These are phyloP conservation scores for Parauchenoglanis punctatus DNA, from an alignment of 2,797 vertebrate species.

Conservation along the genomic window DNA sequence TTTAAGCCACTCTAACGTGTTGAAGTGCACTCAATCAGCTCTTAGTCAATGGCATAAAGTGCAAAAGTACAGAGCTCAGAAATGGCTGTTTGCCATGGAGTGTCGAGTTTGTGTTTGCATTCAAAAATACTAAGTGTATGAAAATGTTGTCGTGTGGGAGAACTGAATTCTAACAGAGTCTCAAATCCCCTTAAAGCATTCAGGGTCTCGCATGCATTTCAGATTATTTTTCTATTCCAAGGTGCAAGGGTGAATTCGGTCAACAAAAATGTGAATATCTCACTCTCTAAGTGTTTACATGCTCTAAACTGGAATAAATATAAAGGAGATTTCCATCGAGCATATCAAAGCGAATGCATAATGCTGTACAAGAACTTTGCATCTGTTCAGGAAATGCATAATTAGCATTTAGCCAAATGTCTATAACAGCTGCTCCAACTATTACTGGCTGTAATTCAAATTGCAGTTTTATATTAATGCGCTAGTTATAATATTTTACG, in stretches of 20 bases:
- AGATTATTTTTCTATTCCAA: neutral
- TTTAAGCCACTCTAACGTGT: neutral
- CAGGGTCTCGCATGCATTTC: neutral
- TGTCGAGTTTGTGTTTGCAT: neutral
- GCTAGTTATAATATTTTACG: neutral
- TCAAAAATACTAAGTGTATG: neutral
- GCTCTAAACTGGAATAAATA: neutral
- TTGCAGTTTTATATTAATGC: neutral
- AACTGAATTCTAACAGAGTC: neutral
- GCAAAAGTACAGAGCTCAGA: neutral
- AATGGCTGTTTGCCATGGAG: neutral
- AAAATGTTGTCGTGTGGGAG: neutral
- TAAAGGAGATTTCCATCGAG: neutral
- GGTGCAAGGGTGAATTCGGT: neutral
- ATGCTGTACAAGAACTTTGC: neutral
- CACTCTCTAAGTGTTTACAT: neutral
- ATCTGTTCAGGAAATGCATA: neutral
- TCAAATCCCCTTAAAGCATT: neutral
- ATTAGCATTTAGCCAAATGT: neutral
- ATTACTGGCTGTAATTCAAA: neutral
- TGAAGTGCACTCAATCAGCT: constrained; percentile 2
- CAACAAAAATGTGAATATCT: neutral
- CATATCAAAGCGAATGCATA: neutral
- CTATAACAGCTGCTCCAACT: neutral
- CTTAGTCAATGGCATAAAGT: constrained; percentile 10